Percentiles rank a stretch among this genome's conserved stretches.
Conservation (phyloP, 2,888 invertebrate genomes). For the Branchipolynoe longqiensis region DNA sequence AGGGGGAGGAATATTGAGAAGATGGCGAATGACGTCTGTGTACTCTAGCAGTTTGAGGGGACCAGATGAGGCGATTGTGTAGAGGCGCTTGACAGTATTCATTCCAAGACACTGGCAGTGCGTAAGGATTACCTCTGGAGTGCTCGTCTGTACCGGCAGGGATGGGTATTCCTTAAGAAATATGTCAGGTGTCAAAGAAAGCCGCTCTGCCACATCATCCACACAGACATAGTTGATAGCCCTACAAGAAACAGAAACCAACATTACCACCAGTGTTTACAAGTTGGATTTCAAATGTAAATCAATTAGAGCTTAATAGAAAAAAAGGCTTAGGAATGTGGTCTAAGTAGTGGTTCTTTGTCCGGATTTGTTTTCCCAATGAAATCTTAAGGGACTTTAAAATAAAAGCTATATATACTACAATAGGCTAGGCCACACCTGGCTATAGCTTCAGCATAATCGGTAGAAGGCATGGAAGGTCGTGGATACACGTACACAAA, state of each 20-base stretch:
- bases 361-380: too few relatives aligned
- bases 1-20: neutral
- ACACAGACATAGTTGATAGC: slow-evolving; percentile 36
- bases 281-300: too few relatives aligned
- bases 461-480: too few relatives aligned
- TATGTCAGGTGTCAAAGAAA: neutral
- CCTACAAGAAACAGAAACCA: neutral
- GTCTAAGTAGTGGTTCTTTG: too few relatives aligned
- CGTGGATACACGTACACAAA: too few relatives aligned
- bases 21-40: slow-evolving; percentile 22
- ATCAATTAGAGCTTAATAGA: too few relatives aligned
- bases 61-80: neutral
- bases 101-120: slow-evolving; percentile 18
- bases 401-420: too few relatives aligned
- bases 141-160: neutral
- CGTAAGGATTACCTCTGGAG: neutral
- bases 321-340: too few relatives aligned
- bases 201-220: slow-evolving; percentile 37
- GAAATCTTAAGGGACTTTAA: too few relatives aligned
- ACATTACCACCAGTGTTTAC: too few relatives aligned
- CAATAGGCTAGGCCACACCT: too few relatives aligned
- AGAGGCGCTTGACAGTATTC: neutral
- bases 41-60: slow-evolving; percentile 40
- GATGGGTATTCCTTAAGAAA: slow-evolving; percentile 38
- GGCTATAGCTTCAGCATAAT: too few relatives aligned